Evolutionary conservation across 2,113 vertebrate genomes (phyloP), one percentile per base, ranked within the genome.

Genomic region (Epinephelus fuscoguttatus): DNA sequence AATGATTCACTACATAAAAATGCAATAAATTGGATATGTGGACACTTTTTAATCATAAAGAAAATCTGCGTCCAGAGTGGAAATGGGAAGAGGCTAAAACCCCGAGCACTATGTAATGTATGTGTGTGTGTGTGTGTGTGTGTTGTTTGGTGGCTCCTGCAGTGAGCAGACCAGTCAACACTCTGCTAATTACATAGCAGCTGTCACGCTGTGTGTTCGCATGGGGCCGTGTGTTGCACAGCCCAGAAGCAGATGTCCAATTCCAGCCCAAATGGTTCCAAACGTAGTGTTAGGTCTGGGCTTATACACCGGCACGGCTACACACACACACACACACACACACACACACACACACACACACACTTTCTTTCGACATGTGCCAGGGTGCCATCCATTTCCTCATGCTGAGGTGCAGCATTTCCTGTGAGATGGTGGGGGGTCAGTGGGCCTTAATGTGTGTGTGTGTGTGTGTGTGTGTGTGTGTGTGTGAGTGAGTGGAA

Each of bases 351-450:
- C 66, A 66, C 67, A 60, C 76, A 61, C 53, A 47, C 55, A 40
- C 71, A 12, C 77, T 13, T 66, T 75, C 90, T 92, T 94, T 93
- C 62, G 91, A 93, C 94, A 94, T 93, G 93, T 94, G 92, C 92
- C 94, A 94, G 91, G 91, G 92, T 94, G 92, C 91, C 93, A 92
- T 93, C 90, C 82, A 94, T 90, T 95, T 95, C 94, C 94, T 95
- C 91, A 91, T 90, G 91, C 91, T 92, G 93, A 85, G 92, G 86
- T 88, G 89, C 92, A 94, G 92, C 89, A 88, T 93, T 94, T 94
- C 94, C 93, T 94, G 93, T 86, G 83, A 57, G 81, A 80, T 85
- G 82, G 93, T 82, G 90, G 89, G 85, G 90, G 90, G 91, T 88
- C 88, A 81, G 67, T 60, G 77, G 61, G 85, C 33, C 85, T 75